A percentile compares a stretch with the other conserved stretches of the same genome.
Evolutionary conservation across 2,888 invertebrate genomes (phyloP).

Genomic region (Falcaria lacertinaria): DNA sequence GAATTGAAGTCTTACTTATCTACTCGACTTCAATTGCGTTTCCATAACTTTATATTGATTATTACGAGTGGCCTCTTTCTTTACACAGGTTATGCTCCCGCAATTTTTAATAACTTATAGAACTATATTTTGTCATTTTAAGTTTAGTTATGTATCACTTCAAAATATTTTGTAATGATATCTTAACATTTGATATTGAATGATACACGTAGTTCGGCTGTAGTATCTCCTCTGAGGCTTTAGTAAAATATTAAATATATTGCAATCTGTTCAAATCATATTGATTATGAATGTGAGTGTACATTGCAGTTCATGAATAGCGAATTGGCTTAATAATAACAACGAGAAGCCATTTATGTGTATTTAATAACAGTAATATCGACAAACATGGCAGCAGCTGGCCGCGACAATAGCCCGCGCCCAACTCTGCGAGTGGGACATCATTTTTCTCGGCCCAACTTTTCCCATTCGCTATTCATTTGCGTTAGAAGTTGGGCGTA

Average conservation of each 20-base stretch:
- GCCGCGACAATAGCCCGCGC: conserved; percentile 51
- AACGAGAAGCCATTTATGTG: conserved; percentile 44
- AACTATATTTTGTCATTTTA: no score
- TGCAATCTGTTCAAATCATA: not conserved
- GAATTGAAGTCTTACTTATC: conserved; percentile 45
- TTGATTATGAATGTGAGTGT: not conserved
- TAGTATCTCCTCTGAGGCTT: no score
- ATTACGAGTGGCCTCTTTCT: conserved; percentile 7
- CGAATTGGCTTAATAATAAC: conserved; percentile 22
- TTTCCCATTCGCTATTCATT: conserved; percentile 80
- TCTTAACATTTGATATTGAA: no score
- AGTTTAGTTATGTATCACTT: no score
- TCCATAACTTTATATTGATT: conserved; percentile 34
- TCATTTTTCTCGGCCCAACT: conserved; percentile 77
- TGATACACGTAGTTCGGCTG: no score
- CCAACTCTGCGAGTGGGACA: conserved; percentile 62
- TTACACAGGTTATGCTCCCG: no score
- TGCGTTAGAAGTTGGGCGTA: conserved; percentile 77
- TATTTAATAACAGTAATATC: conserved; percentile 68
- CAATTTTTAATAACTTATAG: no score
- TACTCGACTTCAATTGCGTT: conserved; percentile 32
- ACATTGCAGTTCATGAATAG: not conserved
- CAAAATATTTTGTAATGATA: no score
- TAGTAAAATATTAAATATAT: no score
- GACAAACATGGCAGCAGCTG: conserved; percentile 44